These are phyloP conservation scores for Platysternon megacephalum DNA, from an alignment of 2,113 vertebrate genomes.

Conservation along the genomic window DNA sequence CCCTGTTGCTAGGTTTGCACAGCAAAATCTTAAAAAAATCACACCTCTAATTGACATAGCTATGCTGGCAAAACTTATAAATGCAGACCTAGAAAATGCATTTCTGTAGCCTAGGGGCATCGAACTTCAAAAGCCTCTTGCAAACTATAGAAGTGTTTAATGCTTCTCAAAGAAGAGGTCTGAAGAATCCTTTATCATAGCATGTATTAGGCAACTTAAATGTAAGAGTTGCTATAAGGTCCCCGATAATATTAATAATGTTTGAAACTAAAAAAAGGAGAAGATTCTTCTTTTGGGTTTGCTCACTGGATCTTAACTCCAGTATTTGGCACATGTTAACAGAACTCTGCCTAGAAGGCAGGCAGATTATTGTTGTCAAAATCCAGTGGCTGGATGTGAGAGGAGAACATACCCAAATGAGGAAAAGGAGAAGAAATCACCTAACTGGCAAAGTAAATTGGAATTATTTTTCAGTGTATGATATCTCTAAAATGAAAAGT, in stretches of 20 bases:
- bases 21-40: not conserved
- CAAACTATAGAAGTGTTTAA: not conserved
- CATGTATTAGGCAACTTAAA: slow-evolving; percentile 26
- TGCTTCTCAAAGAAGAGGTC: not conserved
- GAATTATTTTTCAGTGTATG: slow-evolving; percentile 20
- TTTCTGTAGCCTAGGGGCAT: not conserved
- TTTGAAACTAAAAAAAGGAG: not conserved
- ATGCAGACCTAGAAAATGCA: not conserved
- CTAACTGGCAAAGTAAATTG: rapidly evolving
- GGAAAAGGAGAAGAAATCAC: not conserved
- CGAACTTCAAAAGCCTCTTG: not conserved
- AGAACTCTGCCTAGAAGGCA: not conserved
- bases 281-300: not conserved
- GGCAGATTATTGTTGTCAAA: not conserved
- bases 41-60: not conserved
- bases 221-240: slow-evolving; percentile 16
- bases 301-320: not conserved
- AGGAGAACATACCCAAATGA: not conserved
- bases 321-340: not conserved
- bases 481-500: slow-evolving; percentile 49
- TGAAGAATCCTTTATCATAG: slow-evolving; percentile 6
- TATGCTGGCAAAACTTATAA: not conserved
- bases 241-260: slow-evolving; percentile 19
- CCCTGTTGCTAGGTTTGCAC: not conserved
- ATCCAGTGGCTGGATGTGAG: not conserved